A percentile compares a stretch with the other conserved stretches of the same genome.
Evolutionary conservation across 2,797 vertebrate genomes (phyloP).

Genomic region (Gymnopithys bicolor): DNA sequence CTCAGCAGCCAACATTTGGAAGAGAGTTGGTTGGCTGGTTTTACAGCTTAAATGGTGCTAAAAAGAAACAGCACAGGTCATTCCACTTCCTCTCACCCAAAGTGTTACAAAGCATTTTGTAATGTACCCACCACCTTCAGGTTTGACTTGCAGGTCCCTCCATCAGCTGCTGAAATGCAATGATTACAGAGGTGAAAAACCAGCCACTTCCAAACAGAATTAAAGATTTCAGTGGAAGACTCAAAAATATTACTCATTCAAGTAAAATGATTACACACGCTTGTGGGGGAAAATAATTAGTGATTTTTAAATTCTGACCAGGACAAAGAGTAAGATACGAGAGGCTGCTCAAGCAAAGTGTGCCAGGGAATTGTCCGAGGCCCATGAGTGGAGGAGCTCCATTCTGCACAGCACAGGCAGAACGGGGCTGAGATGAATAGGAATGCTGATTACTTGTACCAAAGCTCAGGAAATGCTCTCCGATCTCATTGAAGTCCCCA

Average conservation of each 20-base stretch:
- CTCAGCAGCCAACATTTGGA: slow-evolving; percentile 27
- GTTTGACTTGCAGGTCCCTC: background rate
- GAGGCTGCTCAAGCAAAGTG: rapidly evolving
- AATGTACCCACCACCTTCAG: background rate
- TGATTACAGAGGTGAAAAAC: background rate
- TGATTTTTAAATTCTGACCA: background rate
- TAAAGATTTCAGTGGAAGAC: background rate
- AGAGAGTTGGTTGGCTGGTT: slow-evolving; percentile 43
- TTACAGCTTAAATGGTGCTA: slow-evolving; percentile 62
- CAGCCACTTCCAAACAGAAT: background rate
- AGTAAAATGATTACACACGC: background rate
- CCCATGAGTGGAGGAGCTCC: background rate
- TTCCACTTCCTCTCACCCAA: slow-evolving; percentile 47
- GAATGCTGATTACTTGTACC: background rate
- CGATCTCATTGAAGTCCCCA: background rate
- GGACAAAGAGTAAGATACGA: background rate
- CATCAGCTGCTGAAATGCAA: background rate
- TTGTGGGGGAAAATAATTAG: rapidly evolving
- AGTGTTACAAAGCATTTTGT: slow-evolving; percentile 25
- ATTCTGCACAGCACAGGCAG: background rate
- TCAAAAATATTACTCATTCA: background rate
- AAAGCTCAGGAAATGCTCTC: slow-evolving; percentile 23
- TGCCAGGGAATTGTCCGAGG: background rate
- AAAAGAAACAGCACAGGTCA: slow-evolving; percentile 53
- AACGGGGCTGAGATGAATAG: background rate